Percentiles rank a stretch among this genome's conserved stretches.
These are phyloP conservation scores for Sebastes iracundus DNA, from an alignment of 2,797 vertebrate genomes.

Conservation along the genomic window DNA sequence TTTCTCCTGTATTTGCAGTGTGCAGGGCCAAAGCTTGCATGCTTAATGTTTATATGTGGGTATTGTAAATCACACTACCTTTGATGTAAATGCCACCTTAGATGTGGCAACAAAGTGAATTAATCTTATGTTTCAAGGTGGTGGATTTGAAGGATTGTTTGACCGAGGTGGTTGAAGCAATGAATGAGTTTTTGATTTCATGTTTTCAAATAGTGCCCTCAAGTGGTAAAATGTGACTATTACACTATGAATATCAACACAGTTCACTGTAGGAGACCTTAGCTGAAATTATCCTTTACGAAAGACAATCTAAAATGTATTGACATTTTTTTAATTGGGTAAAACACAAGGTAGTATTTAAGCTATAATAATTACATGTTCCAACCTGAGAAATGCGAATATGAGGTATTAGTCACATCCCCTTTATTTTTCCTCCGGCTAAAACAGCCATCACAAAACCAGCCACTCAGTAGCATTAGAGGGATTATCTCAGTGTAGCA, in stretches of 20 bases:
- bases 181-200: not conserved
- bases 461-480: not conserved
- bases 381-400: constrained; percentile 35
- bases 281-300: accelerated
- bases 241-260: constrained; percentile 18
- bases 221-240: constrained; percentile 24
- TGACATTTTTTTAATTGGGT: not conserved
- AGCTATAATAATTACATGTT: not conserved
- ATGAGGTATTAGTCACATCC: not conserved
- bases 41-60: not conserved
- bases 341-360: not conserved
- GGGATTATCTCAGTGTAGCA: not conserved
- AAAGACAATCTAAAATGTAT: not conserved
- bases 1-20: not conserved
- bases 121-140: not conserved
- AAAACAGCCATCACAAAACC: not conserved
- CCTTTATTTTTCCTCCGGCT: not conserved
- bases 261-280: not conserved
- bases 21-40: not conserved
- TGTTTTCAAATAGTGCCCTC: constrained; percentile 41
- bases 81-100: not conserved
- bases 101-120: not conserved
- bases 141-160: not conserved
- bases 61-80: not conserved
- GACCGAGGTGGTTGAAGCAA: not conserved